These are phyloP conservation scores for Pycnomerus fuliginosus DNA, from an alignment of 2,888 invertebrate genomes.

Conservation along the genomic window DNA sequence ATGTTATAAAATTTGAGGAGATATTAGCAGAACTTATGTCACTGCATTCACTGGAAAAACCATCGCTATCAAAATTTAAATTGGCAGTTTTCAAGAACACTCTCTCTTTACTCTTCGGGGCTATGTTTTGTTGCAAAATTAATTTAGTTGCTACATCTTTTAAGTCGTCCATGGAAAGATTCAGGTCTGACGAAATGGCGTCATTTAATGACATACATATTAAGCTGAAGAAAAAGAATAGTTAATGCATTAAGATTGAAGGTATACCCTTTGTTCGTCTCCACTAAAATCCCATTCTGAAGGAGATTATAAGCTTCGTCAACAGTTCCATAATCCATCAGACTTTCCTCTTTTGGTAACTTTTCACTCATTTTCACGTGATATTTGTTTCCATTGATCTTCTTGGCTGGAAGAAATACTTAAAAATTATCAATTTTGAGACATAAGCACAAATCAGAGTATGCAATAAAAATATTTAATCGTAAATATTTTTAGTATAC, in stretches of 20 bases:
- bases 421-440: too few species aligned
- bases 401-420: too few species aligned
- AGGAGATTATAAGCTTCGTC: constrained; percentile 52
- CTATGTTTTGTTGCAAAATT: constrained; percentile 47
- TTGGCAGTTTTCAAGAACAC: constrained; percentile 15
- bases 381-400: background rate
- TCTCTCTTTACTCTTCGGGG: constrained; percentile 16
- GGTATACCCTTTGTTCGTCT: constrained; percentile 53
- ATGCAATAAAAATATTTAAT: too few species aligned
- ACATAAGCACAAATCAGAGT: too few species aligned
- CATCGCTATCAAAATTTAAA: constrained; percentile 48
- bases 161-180: constrained; percentile 53
- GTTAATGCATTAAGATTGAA: background rate
- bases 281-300: constrained; percentile 53
- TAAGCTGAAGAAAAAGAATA: constrained; percentile 42
- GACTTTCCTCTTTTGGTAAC: background rate
- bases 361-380: background rate
- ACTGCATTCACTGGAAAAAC: constrained; percentile 49
- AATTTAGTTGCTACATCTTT: constrained; percentile 52
- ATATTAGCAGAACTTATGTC: constrained; percentile 31
- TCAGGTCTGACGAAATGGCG: constrained; percentile 52
- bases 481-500: too few species aligned
- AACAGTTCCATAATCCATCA: constrained; percentile 23
- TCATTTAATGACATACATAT: constrained; percentile 54
- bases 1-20: background rate